A percentile compares a stretch with the other conserved stretches of the same genome.
Conservation (phyloP, 1,140 invertebrate species). For the Drosophila pachea region DNA sequence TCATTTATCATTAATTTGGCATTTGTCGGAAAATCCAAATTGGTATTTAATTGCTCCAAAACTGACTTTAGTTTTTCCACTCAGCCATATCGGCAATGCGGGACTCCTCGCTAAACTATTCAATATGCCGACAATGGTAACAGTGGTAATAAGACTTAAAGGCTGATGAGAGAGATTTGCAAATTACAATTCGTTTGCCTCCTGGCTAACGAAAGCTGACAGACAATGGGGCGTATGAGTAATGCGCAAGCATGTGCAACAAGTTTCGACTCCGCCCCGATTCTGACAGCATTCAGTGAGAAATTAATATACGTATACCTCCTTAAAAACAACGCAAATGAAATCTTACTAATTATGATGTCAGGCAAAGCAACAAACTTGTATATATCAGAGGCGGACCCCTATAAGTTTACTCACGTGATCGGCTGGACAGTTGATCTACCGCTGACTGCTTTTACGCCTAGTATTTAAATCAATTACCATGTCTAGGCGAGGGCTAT, state of each 20-base stretch:
- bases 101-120: background rate
- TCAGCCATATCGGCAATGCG: slow-evolving; percentile 1
- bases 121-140: slow-evolving; percentile 9
- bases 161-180: background rate
- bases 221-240: background rate
- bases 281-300: background rate
- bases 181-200: background rate
- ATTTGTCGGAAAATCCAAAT: slow-evolving; percentile 52
- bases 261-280: background rate
- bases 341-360: too few species aligned
- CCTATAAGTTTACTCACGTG: too few species aligned
- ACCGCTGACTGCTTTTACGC: background rate
- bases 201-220: too few species aligned
- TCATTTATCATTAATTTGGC: slow-evolving; percentile 51
- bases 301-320: slow-evolving; percentile 6
- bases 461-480: background rate
- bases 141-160: too few species aligned
- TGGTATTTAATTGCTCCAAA: slow-evolving; percentile 50
- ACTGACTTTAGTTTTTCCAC: slow-evolving; percentile 1
- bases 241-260: background rate
- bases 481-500: background rate
- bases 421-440: background rate
- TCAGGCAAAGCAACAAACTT: too few species aligned
- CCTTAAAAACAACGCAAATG: too few species aligned
- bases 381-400: too few species aligned